Conservation (phyloP, 2,113 vertebrate species). For the Oncorhynchus gorbuscha region DNA sequence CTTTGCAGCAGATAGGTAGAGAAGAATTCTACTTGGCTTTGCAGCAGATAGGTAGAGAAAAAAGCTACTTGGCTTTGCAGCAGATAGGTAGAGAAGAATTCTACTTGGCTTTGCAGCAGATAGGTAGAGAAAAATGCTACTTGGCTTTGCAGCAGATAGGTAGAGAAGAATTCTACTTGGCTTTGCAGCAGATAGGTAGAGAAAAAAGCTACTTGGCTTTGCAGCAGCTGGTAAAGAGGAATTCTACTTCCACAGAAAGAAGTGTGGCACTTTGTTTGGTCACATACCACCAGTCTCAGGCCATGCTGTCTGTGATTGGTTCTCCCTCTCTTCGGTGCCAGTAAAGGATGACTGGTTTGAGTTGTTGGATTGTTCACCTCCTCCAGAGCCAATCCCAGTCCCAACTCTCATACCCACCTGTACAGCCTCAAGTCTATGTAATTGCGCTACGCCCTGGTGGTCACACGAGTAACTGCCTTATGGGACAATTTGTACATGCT, state of each 20-base stretch:
- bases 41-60: background rate
- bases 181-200: too few species aligned
- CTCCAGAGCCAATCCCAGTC: background rate
- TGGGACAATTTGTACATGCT: background rate
- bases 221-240: background rate
- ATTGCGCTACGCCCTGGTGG: too few species aligned
- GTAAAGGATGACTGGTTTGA: conserved; percentile 2
- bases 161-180: too few species aligned
- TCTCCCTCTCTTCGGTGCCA: conserved; percentile 1
- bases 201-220: too few species aligned
- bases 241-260: too few species aligned
- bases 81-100: too few species aligned
- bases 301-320: background rate
- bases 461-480: background rate
- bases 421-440: background rate
- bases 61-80: too few species aligned
- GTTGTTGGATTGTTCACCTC: background rate
- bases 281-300: background rate
- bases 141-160: too few species aligned
- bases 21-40: background rate
- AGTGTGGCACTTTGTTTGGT: background rate
- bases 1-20: too few species aligned
- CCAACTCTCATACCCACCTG: background rate
- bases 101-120: too few species aligned
- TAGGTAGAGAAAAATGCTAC: too few species aligned